phyloP scores from a whole-genome alignment of 1,140 invertebrate species.

The Drosophila novamexicana region DNA sequence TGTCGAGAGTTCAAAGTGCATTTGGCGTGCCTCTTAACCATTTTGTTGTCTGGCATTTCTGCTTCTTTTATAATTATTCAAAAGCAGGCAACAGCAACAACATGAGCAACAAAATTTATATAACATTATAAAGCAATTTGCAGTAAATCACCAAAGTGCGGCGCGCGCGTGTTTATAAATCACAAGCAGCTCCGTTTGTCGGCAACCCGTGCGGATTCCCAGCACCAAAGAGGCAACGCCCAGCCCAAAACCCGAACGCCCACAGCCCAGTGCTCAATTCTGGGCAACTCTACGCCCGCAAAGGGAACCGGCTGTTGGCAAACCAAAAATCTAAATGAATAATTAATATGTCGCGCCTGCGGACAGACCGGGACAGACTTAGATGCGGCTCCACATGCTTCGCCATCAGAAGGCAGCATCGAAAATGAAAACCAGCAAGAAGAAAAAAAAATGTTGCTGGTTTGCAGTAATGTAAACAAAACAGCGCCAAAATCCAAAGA shows the following conservation, averaged over 20 bases:
- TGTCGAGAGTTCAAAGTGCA: conserved; percentile 41
- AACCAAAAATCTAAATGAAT: conserved; percentile 80
- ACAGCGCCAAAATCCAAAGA: conserved; percentile 20
- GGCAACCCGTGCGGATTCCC: conserved; percentile 34
- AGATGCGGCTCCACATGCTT: conserved; percentile 42
- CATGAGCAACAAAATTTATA: conserved; percentile 67
- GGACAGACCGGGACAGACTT: conserved; percentile 52
- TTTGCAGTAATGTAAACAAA: conserved; percentile 61
- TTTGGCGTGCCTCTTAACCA: conserved; percentile 22
- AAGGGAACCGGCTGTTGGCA: conserved; percentile 50
- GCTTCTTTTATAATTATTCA: conserved; percentile 65
- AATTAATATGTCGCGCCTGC: conserved; percentile 81
- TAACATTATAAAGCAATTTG: conserved; percentile 83
- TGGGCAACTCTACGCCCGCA: conserved; percentile 7
- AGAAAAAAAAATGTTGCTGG: conserved; percentile 43
- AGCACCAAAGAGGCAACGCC: not conserved
- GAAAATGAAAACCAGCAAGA: conserved; percentile 9
- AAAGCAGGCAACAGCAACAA: conserved; percentile 53
- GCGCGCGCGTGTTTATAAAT: conserved; percentile 81
- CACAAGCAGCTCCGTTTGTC: conserved; percentile 51
- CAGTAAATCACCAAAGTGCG: conserved; percentile 77
- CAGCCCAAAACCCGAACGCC: not conserved
- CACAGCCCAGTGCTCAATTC: not conserved
- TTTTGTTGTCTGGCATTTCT: conserved; percentile 28
- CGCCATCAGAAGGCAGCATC: conserved; percentile 13